Evolutionary conservation across 2,888 invertebrate genomes (phyloP).

Genomic region (Metacarcinus magister): DNA sequence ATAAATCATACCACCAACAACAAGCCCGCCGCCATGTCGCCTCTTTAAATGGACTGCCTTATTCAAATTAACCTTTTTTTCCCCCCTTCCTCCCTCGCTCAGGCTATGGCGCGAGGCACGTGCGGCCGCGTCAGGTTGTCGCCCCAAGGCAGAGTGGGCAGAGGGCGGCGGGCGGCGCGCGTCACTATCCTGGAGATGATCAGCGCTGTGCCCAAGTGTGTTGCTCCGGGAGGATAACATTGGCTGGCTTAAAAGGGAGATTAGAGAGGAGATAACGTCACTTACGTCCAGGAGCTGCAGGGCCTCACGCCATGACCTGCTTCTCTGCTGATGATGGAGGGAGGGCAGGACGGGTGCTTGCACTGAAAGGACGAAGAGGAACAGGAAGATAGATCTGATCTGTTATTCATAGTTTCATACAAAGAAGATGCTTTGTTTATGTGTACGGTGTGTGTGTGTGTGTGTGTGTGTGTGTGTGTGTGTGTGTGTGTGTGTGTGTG

Average conservation of each 20-base stretch:
- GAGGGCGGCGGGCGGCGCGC: constrained; percentile 51
- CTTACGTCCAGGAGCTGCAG: constrained; percentile 61
- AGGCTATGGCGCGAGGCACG: not conserved
- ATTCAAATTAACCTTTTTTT: constrained; percentile 74
- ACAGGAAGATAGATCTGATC: not conserved
- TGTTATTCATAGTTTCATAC: not conserved
- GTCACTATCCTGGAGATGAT: constrained; percentile 60
- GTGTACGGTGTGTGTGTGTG: constrained; percentile 22
- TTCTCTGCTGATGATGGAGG: not conserved
- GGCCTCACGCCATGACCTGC: not conserved
- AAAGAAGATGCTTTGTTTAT: not conserved
- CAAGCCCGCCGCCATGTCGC: constrained; percentile 71
- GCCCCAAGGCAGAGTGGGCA: not conserved
- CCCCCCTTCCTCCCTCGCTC: not conserved
- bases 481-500: constrained; percentile 53
- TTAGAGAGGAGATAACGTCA: constrained; percentile 71
- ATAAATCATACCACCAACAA: constrained; percentile 81
- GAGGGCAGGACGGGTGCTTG: not conserved
- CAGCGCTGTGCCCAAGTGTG: constrained; percentile 58
- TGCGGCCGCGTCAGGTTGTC: constrained; percentile 54
- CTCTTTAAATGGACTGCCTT: constrained; percentile 77
- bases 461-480: constrained; percentile 53
- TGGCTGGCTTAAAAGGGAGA: constrained; percentile 68
- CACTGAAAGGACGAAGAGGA: not conserved
- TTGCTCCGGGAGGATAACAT: constrained; percentile 67